Conservation (phyloP, 2,888 invertebrate genomes). For the Ametastegia equiseti region DNA sequence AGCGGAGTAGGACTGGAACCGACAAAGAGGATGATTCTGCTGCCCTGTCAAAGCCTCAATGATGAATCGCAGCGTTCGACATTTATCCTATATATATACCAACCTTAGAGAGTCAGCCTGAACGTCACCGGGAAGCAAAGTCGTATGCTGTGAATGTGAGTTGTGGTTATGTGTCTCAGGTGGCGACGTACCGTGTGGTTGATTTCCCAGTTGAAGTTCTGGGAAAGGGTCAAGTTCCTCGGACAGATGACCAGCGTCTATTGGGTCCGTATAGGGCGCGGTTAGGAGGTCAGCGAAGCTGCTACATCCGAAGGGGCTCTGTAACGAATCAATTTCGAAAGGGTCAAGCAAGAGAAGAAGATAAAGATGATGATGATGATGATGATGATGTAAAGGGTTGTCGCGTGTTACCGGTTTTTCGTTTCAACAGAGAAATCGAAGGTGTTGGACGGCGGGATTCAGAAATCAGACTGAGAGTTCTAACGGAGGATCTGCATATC, state of each 20-base stretch:
- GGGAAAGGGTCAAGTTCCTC: slow-evolving; percentile 87
- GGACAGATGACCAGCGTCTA: slow-evolving; percentile 81
- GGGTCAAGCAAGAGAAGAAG: no score
- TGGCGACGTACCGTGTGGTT: slow-evolving; percentile 65
- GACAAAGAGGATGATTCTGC: background rate
- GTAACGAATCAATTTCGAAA: slow-evolving; percentile 60
- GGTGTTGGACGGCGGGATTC: background rate
- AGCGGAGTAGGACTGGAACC: slow-evolving; percentile 80
- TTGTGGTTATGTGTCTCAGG: slow-evolving; percentile 66
- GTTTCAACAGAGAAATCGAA: background rate
- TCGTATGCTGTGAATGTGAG: slow-evolving; percentile 63
- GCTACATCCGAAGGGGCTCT: slow-evolving; percentile 88
- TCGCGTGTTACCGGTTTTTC: no score
- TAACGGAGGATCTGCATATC: background rate
- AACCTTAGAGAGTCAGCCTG: slow-evolving; percentile 72
- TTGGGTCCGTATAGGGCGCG: slow-evolving; percentile 85
- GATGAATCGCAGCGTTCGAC: background rate
- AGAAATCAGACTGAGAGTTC: background rate
- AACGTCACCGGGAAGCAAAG: slow-evolving; percentile 69
- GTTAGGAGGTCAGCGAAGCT: slow-evolving; percentile 88
- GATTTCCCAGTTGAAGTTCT: slow-evolving; percentile 78
- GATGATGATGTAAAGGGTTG: no score
- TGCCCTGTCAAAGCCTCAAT: background rate
- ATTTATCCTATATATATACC: background rate
- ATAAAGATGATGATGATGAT: no score